Evolutionary conservation across 2,888 invertebrate genomes (phyloP).

Genomic region (Rhingia campestris): DNA sequence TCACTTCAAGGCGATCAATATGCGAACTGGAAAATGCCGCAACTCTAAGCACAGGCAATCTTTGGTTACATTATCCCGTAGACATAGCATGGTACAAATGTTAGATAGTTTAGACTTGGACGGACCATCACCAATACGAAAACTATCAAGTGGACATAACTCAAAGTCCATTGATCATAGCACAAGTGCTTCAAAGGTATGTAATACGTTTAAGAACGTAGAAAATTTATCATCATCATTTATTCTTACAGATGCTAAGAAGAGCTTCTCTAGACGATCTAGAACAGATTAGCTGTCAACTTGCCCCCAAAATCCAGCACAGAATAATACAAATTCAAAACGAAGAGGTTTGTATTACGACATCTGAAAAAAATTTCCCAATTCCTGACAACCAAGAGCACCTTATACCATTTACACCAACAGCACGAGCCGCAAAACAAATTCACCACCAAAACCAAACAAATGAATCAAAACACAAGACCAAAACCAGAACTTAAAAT

Average conservation of each 20-base stretch:
- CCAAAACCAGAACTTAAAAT: neutral
- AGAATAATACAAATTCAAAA: constrained; percentile 89
- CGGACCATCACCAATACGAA: constrained; percentile 88
- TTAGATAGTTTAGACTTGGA: constrained; percentile 87
- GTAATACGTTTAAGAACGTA: neutral
- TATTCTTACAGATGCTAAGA: constrained; percentile 84
- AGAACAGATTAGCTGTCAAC: constrained; percentile 91
- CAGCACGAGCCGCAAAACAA: neutral
- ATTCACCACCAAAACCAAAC: neutral
- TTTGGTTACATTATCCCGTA: constrained; percentile 90
- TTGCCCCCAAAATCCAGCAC: constrained; percentile 92
- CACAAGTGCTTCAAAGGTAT: constrained; percentile 80
- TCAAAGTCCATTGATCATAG: constrained; percentile 81
- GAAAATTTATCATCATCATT: constrained; percentile 29
- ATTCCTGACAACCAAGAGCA: neutral
- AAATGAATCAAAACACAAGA: neutral
- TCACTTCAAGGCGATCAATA: constrained; percentile 93
- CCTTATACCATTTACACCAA: neutral
- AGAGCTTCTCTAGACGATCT: constrained; percentile 91
- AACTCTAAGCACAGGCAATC: constrained; percentile 93
- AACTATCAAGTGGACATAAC: constrained; percentile 80
- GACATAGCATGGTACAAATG: constrained; percentile 91
- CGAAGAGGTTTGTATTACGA: constrained; percentile 85
- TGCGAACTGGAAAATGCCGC: constrained; percentile 87
- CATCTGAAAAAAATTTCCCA: neutral